Conservation (phyloP, 1,140 invertebrate genomes). For the Leptoteleia sp. region DNA sequence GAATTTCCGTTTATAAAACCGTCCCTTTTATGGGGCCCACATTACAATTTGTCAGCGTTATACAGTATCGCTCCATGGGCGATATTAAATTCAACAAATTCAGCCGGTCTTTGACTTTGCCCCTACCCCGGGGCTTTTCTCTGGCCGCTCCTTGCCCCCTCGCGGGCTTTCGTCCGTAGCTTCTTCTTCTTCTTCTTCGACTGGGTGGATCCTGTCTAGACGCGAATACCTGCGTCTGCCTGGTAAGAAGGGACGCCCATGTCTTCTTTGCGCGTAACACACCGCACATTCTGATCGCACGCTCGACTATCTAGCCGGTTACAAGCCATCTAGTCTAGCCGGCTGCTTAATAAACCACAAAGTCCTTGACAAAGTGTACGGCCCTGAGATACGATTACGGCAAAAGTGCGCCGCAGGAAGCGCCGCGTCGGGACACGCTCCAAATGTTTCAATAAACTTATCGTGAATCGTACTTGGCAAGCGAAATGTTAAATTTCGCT, state of each 20-base stretch:
- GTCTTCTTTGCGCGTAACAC: slow-evolving; percentile 68
- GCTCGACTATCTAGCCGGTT: slow-evolving; percentile 43
- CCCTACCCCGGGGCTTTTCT: slow-evolving; percentile 26
- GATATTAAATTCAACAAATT: slow-evolving; percentile 63
- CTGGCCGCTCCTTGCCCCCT: slow-evolving; percentile 25
- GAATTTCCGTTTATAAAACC: slow-evolving; percentile 42
- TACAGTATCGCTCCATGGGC: slow-evolving; percentile 43
- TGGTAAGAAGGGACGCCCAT: slow-evolving; percentile 71
- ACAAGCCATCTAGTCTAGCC: slow-evolving; percentile 40
- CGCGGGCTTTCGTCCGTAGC: slow-evolving; percentile 33
- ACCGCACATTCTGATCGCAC: too few relatives aligned
- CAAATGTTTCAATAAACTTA: slow-evolving; percentile 60
- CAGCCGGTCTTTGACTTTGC: slow-evolving; percentile 53
- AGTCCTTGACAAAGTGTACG: slow-evolving; percentile 53
- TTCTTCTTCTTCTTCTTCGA: too few relatives aligned
- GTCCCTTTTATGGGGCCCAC: slow-evolving; percentile 35
- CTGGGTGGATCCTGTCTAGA: slow-evolving; percentile 67
- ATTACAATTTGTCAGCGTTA: slow-evolving; percentile 55
- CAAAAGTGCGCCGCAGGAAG: slow-evolving; percentile 48
- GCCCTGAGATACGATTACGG: slow-evolving; percentile 52
- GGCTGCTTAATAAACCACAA: slow-evolving; percentile 57
- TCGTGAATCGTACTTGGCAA: slow-evolving; percentile 27
- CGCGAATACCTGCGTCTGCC: slow-evolving; percentile 66
- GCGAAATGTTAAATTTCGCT: slow-evolving; percentile 16
- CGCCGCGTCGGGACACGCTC: slow-evolving; percentile 20